phyloP scores from a whole-genome alignment of 1,140 invertebrate species.

The Thalassaphorura encarpata region DNA sequence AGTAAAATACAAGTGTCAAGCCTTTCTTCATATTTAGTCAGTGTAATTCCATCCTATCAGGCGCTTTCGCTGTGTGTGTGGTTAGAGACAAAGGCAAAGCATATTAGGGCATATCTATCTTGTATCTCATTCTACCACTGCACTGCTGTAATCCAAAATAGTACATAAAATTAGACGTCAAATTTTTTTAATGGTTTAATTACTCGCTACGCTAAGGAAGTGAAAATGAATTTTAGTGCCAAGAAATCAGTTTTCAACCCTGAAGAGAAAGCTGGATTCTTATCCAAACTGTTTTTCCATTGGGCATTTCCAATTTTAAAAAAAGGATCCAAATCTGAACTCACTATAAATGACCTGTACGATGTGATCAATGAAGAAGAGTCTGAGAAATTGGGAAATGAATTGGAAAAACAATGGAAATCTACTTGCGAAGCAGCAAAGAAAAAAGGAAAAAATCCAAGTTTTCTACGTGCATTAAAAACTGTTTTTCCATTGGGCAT shows the following conservation, averaged over 20 bases:
- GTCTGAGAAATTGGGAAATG: neutral
- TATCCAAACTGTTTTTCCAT: conserved; percentile 11
- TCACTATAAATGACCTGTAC: conserved; percentile 10
- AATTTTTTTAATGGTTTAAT: no score
- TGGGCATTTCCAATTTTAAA: conserved; percentile 14
- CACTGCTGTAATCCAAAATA: no score
- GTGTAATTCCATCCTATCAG: no score
- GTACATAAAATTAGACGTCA: no score
- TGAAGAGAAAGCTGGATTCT: neutral
- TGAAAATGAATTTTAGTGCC: conserved; percentile 4
- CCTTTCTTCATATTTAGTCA: no score
- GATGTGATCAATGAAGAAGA: conserved; percentile 11
- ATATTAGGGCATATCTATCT: no score
- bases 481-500: conserved; percentile 9
- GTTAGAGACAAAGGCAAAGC: no score
- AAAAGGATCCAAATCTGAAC: conserved; percentile 7
- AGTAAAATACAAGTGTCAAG: no score
- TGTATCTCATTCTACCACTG: no score
- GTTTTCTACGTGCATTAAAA: neutral
- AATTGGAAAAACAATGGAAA: conserved; percentile 7
- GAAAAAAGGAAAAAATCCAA: neutral
- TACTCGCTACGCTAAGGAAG: no score
- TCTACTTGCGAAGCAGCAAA: neutral
- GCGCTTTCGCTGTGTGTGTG: no score
- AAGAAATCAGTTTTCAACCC: conserved; percentile 12